Evolutionary conservation across 2,113 vertebrate genomes (phyloP).

Genomic region (Prietella phreatophila): DNA sequence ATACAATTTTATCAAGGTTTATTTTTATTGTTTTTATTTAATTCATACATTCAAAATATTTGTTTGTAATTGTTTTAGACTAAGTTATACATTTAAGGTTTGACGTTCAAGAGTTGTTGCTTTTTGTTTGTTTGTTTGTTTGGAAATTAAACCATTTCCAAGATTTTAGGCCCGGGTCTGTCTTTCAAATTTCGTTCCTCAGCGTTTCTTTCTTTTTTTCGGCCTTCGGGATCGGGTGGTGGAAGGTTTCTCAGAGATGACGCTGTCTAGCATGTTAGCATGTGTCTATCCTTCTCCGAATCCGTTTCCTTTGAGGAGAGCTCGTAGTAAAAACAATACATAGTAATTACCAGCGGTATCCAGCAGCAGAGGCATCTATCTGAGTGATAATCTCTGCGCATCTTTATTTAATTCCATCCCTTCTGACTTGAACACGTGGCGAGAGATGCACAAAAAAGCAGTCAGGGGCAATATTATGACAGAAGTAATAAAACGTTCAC

Average conservation of each 20-base stretch:
- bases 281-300: background rate
- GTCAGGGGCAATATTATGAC: conserved; percentile 54
- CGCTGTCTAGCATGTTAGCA: background rate
- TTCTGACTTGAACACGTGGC: conserved; percentile 36
- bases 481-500: conserved; percentile 47
- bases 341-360: conserved; percentile 39
- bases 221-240: too few species aligned
- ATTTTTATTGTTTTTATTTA: background rate
- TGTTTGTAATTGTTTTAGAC: too few species aligned
- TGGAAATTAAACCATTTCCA: background rate
- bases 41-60: background rate
- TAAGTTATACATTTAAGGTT: background rate
- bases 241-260: background rate
- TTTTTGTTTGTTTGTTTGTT: background rate
- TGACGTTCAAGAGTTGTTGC: background rate
- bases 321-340: conserved; percentile 17
- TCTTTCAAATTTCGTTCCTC: background rate
- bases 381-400: conserved; percentile 5
- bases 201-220: background rate
- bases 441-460: conserved; percentile 33
- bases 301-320: background rate
- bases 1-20: too few species aligned
- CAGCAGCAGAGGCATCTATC: conserved; percentile 36
- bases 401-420: conserved; percentile 43
- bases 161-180: too few species aligned